Evolutionary conservation across 1,140 invertebrate genomes (phyloP).

Genomic region (Temnothorax curvispinosus): DNA sequence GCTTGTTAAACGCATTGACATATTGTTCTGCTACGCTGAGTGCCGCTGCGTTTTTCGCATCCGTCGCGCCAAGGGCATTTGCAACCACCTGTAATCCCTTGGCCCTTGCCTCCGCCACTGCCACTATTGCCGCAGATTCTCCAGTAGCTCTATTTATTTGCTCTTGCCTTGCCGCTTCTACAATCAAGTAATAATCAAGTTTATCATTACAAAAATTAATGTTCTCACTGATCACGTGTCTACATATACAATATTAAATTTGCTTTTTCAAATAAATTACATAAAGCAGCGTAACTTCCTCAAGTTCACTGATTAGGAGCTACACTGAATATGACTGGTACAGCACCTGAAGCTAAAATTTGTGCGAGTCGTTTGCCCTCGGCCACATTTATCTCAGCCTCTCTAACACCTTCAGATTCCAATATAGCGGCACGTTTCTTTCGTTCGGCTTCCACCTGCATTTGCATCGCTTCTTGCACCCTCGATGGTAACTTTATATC

Average conservation of each 20-base stretch:
- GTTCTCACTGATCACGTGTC: not conserved
- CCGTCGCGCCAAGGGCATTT: conserved; percentile 88
- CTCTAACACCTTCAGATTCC: conserved; percentile 97
- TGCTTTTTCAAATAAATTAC: not conserved
- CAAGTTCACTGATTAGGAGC: not conserved
- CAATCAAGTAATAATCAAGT: conserved; percentile 31
- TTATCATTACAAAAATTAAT: not conserved
- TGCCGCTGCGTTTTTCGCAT: conserved; percentile 95
- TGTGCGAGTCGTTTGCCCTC: conserved; percentile 96
- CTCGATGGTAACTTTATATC: conserved; percentile 96
- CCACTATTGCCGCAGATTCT: conserved; percentile 94
- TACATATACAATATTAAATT: not conserved
- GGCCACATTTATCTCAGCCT: conserved; percentile 99
- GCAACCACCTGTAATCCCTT: conserved; percentile 92
- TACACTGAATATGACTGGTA: not conserved
- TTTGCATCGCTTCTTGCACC: conserved; percentile 99
- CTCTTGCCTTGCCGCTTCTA: conserved; percentile 94
- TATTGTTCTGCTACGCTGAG: conserved; percentile 98
- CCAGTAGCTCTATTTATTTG: conserved; percentile 95
- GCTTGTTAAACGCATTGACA: conserved; percentile 95
- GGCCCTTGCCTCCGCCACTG: conserved; percentile 94
- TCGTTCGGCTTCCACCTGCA: conserved; percentile 99
- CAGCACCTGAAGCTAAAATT: conserved; percentile 96
- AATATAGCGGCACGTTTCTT: conserved; percentile 98
- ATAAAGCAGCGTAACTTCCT: not conserved